Evolutionary conservation across 2,797 vertebrate genomes (phyloP).

Genomic region (Threskiornis aethiopicus): DNA sequence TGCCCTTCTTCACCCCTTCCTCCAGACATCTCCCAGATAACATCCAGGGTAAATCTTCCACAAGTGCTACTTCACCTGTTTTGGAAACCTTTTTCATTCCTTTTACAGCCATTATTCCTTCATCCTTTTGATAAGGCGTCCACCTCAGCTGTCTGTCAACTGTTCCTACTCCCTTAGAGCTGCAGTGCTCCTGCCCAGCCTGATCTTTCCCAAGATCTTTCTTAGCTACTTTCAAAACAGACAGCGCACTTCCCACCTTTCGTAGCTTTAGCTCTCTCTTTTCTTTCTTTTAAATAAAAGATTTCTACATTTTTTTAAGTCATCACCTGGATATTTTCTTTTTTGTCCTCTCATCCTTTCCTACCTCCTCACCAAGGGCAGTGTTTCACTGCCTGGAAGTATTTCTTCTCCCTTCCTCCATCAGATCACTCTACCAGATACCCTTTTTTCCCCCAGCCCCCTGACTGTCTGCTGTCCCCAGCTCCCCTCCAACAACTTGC

Average conservation of each 20-base stretch:
- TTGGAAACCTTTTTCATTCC: not conserved
- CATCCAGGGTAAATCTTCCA: not conserved
- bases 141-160: not conserved
- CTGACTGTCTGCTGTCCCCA: not conserved
- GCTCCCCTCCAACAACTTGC: not conserved
- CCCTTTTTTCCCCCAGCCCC: not conserved
- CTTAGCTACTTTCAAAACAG: slow-evolving; percentile 6
- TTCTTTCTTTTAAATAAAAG: not conserved
- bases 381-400: not conserved
- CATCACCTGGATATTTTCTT: not conserved
- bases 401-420: not conserved
- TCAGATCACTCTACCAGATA: not conserved
- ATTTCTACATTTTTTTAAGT: not conserved
- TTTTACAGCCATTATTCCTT: not conserved
- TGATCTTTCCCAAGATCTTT: slow-evolving; percentile 15
- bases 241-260: slow-evolving; percentile 19
- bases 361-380: not conserved
- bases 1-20: not conserved
- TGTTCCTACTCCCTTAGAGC: not conserved
- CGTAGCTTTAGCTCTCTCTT: not conserved
- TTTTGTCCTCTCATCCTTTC: not conserved
- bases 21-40: not conserved
- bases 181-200: not conserved
- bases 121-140: not conserved
- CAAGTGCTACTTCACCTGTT: not conserved